Evolutionary conservation across 2,113 vertebrate species (phyloP).

Genomic region (Paradoxurus hermaphroditus): DNA sequence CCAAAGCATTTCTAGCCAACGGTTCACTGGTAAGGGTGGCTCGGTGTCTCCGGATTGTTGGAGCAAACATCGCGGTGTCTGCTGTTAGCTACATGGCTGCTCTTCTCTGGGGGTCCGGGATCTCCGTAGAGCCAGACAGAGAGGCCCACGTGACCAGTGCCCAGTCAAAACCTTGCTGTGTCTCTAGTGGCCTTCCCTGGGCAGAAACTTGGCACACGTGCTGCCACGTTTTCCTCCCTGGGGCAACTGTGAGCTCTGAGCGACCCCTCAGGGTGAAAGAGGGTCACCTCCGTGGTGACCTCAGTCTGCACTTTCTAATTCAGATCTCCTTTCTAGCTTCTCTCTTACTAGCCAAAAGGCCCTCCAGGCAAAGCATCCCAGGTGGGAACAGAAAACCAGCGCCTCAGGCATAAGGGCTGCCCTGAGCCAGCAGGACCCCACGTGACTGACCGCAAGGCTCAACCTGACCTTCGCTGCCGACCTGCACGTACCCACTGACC

Average conservation of each 20-base stretch:
- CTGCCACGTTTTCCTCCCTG: not conserved
- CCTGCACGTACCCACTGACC: not conserved
- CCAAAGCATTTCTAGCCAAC: not conserved
- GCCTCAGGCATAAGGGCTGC: not conserved
- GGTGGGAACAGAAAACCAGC: not conserved
- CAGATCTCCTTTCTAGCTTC: not conserved
- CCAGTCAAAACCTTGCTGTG: not conserved
- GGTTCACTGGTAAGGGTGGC: not conserved
- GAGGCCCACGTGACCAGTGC: not conserved
- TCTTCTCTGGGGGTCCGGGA: not conserved
- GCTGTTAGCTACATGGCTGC: not conserved
- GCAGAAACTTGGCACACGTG: fast-evolving
- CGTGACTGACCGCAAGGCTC: not conserved
- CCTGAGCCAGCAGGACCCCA: not conserved
- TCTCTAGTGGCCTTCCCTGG: not conserved
- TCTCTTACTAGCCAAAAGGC: not conserved
- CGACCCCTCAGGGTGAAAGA: not conserved
- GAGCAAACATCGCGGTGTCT: not conserved
- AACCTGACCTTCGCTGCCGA: not conserved
- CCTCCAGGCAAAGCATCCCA: not conserved
- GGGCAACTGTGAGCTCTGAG: not conserved
- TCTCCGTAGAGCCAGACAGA: not conserved
- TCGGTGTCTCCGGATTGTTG: not conserved
- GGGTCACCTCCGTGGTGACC: not conserved
- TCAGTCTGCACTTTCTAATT: not conserved